A percentile compares a stretch with the other conserved stretches of the same genome.
Conservation (phyloP, 2,113 vertebrate genomes). For the Pomatostomus ruficeps region DNA sequence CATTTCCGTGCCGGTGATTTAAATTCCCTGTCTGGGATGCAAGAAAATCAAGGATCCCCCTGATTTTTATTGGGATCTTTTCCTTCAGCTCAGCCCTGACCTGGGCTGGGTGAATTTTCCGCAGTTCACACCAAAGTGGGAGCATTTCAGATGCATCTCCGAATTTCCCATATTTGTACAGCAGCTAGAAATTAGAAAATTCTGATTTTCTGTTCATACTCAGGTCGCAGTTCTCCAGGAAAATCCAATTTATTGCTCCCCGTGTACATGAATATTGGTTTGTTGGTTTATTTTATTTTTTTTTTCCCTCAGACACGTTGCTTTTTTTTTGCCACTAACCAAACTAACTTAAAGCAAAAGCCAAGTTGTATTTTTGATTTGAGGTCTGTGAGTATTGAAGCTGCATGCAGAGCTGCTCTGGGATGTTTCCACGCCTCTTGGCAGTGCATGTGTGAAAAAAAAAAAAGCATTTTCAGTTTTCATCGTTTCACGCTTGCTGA, state of each 20-base stretch:
- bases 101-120: not conserved
- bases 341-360: conserved; percentile 57
- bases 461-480: conserved; percentile 9
- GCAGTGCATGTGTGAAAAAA: not conserved
- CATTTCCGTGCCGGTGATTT: not conserved
- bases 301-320: not conserved
- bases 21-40: not conserved
- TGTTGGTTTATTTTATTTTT: not conserved
- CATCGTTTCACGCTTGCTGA: not conserved
- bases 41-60: not conserved
- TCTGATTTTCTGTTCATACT: not conserved
- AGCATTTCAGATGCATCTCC: not conserved
- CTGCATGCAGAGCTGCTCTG: not conserved
- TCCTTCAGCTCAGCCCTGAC: not conserved
- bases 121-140: not conserved
- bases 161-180: not conserved
- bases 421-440: not conserved
- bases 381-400: not conserved
- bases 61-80: not conserved
- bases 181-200: not conserved
- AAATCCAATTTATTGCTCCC: not conserved
- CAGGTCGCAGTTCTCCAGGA: not conserved
- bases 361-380: not conserved
- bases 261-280: not conserved
- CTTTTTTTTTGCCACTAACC: conserved; percentile 71